Base-by-base conservation (phyloP, 2,888 invertebrate species). In the Pardosa pseudoannulata region DNA sequence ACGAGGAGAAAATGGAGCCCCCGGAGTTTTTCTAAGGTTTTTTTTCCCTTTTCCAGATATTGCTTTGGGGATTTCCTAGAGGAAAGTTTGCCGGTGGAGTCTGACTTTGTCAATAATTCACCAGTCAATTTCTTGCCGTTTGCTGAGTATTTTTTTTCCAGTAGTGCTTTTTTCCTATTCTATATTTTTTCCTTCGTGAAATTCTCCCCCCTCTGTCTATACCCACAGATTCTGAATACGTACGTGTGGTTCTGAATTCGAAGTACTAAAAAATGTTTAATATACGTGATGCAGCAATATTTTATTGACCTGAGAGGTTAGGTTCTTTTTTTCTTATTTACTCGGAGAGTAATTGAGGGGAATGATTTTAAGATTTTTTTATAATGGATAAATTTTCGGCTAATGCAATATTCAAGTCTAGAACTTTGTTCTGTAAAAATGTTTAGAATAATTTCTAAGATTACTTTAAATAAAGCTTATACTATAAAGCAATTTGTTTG, bases 81-180 rank as follows among this genome's bases (percentile, higher is more conserved):
- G 62, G 74, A 85, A 86, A 86, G 85, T 86, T 86, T 85, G 72
- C 83, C 56, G 72, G 72, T 70, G 71, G 79, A 74, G 79, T 86
- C 85, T 79, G 83, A 78, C 83, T 85, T 85, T 79, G 79, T 86
- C 85, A 86, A 86, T 86, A 86, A 86, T 86, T 86, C 85, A 86
- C 85, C 41, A 86, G 85, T 79, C 78, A 78, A 78, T 78, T 73
- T 79, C 83, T 78, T 19, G 16, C 39, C 28, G 28, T 23, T 56
- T 23, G 19, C 56, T 56, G 23, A 2, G 16, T 46, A 11, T 36
- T 31, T 28, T 74, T 74, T 74, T 41, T 72, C 68, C 46, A n/a
- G n/a, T n/a, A n/a, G n/a, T n/a, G n/a, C n/a, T 81, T 70, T 64
- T 36, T 68, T 1, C 39, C 29, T 36, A 50, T 36, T 68, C 70